Evolutionary conservation across 1,140 invertebrate species (phyloP).

Genomic region (Diorhabda carinulata): DNA sequence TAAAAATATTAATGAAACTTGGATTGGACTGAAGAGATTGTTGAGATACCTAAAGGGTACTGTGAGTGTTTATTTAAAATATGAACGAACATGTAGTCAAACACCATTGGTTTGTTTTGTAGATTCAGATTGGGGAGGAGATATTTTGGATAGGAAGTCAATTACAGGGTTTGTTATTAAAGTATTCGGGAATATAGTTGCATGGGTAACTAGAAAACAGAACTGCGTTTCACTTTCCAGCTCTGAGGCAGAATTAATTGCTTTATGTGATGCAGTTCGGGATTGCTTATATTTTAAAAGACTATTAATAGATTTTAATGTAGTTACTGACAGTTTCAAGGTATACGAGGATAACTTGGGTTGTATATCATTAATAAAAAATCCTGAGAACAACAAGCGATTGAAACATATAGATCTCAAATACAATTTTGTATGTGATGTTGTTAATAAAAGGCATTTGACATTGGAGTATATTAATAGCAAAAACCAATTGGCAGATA

Average conservation of each 20-base stretch:
- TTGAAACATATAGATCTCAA: constrained; percentile 6
- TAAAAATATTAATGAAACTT: constrained; percentile 9
- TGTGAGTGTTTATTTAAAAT: constrained; percentile 3
- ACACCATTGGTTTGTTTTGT: not conserved
- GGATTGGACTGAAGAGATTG: constrained; percentile 12
- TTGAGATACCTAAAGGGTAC: constrained; percentile 13
- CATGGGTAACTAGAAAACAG: constrained; percentile 4
- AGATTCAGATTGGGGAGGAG: constrained; percentile 12
- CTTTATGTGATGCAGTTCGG: not conserved
- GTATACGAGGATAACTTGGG: not conserved
- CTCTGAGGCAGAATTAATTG: not conserved
- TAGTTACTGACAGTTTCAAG: not conserved
- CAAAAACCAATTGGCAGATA: too few relatives aligned
- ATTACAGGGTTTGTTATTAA: constrained; percentile 3
- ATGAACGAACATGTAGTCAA: not conserved
- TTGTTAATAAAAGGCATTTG: not conserved
- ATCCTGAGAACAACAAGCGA: not conserved
- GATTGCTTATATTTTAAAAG: not conserved
- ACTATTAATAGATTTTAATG: not conserved
- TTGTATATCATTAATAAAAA: not conserved
- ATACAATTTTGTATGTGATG: constrained; percentile 6
- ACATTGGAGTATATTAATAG: not conserved
- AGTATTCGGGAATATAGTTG: constrained; percentile 4
- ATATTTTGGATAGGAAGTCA: not conserved
- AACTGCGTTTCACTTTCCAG: not conserved